These are phyloP conservation scores for Conops quadrifasciatus DNA, from an alignment of 2,888 invertebrate genomes.

Conservation along the genomic window DNA sequence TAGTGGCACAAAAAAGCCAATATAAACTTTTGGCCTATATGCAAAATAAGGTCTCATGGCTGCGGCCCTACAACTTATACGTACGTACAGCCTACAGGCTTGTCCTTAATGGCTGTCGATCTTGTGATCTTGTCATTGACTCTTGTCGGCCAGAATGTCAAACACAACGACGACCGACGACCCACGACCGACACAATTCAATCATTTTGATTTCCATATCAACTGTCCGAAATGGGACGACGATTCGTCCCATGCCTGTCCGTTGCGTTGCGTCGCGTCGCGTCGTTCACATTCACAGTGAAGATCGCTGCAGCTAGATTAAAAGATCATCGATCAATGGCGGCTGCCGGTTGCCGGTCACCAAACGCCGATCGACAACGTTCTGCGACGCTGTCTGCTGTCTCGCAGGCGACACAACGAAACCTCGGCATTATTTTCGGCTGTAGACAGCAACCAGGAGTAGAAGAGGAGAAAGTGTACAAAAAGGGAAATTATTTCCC, in stretches of 20 bases:
- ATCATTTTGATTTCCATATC: conserved; percentile 51
- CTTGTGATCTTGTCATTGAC: conserved; percentile 27
- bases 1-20: background rate
- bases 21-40: no score
- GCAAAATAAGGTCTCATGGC: no score
- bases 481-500: conserved; percentile 31
- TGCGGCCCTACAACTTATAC: background rate
- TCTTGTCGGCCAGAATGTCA: conserved; percentile 32
- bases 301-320: conserved; percentile 57
- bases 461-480: background rate
- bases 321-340: conserved; percentile 54
- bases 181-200: conserved; percentile 59
- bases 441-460: background rate
- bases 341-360: background rate
- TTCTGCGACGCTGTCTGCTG: background rate
- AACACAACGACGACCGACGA: conserved; percentile 32
- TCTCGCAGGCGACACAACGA: conserved; percentile 9
- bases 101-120: conserved; percentile 8
- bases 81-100: background rate
- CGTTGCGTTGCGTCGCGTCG: background rate
- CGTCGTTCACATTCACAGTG: background rate
- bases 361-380: background rate
- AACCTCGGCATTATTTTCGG: conserved; percentile 1
- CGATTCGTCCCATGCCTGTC: background rate
- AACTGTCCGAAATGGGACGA: conserved; percentile 8